These are phyloP conservation scores for Rhinolophus sinicus DNA, from an alignment of 2,113 vertebrate species.

Conservation along the genomic window DNA sequence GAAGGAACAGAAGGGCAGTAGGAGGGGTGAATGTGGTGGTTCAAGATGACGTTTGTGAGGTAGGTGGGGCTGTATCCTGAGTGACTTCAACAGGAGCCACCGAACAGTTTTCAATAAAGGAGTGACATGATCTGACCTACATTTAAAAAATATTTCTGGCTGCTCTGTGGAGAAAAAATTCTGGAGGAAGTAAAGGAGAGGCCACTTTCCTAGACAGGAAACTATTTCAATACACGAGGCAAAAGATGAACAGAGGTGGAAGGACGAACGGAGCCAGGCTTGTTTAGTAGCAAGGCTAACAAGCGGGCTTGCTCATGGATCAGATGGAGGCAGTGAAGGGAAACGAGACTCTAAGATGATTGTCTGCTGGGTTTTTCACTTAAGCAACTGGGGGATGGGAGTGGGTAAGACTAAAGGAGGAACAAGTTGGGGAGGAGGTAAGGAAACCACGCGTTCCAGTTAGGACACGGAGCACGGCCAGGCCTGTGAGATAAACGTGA, in stretches of 20 bases:
- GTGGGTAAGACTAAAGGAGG: neutral
- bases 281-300: neutral
- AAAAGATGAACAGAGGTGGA: neutral
- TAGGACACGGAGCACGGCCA: rapidly evolving
- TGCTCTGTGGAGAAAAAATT: neutral
- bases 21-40: neutral
- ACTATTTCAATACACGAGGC: neutral
- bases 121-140: neutral
- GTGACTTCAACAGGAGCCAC: neutral
- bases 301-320: neutral
- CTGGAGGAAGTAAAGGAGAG: neutral
- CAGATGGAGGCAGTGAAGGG: neutral
- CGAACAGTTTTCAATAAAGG: neutral
- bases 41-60: neutral
- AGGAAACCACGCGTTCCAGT: neutral
- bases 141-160: neutral
- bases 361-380: neutral
- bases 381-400: neutral
- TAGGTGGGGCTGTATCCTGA: too few species aligned
- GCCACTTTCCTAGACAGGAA: neutral
- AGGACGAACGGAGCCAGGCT: neutral
- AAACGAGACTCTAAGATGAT: neutral
- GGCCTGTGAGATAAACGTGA: neutral
- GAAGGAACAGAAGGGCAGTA: neutral
- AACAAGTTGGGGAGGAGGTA: neutral